Evolutionary conservation across 2,888 invertebrate species (phyloP), one percentile per base, ranked within the genome.

Genomic region (Melangyna quadrimaculata): DNA sequence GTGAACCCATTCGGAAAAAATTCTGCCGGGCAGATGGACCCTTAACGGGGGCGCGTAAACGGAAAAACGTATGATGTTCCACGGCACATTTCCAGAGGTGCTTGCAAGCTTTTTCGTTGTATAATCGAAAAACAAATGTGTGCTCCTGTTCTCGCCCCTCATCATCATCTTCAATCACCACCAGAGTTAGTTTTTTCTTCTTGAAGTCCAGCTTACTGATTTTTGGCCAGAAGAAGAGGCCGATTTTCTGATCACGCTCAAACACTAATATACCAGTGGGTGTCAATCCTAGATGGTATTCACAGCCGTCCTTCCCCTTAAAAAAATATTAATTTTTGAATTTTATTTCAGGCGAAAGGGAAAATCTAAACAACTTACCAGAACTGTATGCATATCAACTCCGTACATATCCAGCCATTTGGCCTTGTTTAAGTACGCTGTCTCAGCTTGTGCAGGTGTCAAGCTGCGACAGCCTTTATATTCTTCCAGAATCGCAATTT

Each of bases 1-100:
- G 94, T 14, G 99, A 99, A 71, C 99, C 99, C 98, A 99, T 98
- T 87, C 99, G 94, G 93, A 99, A 98, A 93, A 99, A 99, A 93
- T 98, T 98, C 91, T 98, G 98, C 24, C 98, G 94, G 0, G 97
- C 96, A 32, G 96, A 96, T 3, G 97, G 96, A 1, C 97, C 96
- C 91, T 97, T 97, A 0, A 97, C 96, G 0, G 97, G 97, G 40
- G 96, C 97, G 88, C 97, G 95, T 72, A 99, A 94, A 87, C 99
- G 95, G 94, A 99, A 99, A 89, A 99, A 99, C 1, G 99, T 97
- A 93, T 99, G 99, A 93, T 99, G 98, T 92, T 99, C 99, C 0
- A 99, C 97, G 29, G 99, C 99, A 94, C 99, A 99, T 93, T 99
- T 99, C 99, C 99, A 99, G 87, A 99, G 93, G 93, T 99, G 99